Conservation (phyloP, 2,113 vertebrate species). For the Archocentrus centrarchus region DNA sequence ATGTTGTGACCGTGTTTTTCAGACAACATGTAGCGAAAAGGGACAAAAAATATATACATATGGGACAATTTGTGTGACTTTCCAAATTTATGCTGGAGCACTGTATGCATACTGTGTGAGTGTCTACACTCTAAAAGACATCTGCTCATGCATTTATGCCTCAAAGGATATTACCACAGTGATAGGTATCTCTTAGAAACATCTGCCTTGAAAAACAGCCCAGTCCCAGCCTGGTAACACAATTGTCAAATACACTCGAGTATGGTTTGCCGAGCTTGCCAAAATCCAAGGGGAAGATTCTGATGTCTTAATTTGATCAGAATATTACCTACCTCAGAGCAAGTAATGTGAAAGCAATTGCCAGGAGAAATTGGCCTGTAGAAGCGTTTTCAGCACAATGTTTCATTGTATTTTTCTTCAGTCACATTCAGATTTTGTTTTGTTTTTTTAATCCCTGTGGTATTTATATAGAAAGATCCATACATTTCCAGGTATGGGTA, state of each 20-base stretch:
- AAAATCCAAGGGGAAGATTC: conserved; percentile 38
- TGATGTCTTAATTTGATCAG: conserved; percentile 64
- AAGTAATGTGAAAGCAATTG: conserved; percentile 25
- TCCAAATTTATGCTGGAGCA: conserved; percentile 10
- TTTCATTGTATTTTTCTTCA: neutral
- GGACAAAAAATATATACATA: neutral
- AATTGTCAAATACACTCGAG: conserved; percentile 57
- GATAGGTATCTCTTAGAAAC: conserved; percentile 63
- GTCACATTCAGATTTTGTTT: conserved; percentile 5
- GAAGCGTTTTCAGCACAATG: conserved; percentile 9
- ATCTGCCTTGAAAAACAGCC: conserved; percentile 61
- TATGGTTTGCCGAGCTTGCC: conserved; percentile 36
- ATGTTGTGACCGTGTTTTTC: neutral
- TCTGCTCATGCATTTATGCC: conserved; percentile 66
- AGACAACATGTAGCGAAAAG: neutral
- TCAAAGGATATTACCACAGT: conserved; percentile 52
- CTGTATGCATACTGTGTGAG: neutral
- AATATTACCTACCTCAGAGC: conserved; percentile 24
- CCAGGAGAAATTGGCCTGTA: neutral
- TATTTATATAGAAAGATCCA: conserved; percentile 10
- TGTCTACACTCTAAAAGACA: conserved; percentile 47
- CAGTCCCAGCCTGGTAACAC: conserved; percentile 48
- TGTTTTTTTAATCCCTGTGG: conserved; percentile 3
- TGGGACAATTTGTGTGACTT: neutral
- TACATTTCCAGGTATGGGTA: neutral